Evolutionary conservation across 1,140 invertebrate genomes (phyloP).

Genomic region (Papilio glaucus): DNA sequence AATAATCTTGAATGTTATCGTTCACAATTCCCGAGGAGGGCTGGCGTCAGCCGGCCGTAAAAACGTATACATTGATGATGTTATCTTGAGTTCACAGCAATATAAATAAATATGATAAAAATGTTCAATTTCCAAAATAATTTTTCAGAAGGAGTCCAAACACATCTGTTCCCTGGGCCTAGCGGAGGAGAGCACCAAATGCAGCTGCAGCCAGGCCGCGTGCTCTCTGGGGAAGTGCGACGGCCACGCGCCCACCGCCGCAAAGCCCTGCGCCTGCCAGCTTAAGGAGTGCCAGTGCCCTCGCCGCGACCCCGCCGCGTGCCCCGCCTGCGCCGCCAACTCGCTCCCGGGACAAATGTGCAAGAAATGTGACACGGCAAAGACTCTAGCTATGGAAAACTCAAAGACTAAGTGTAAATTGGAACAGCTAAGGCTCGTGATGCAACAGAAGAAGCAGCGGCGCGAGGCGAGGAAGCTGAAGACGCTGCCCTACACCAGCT

Average conservation of each 20-base stretch:
- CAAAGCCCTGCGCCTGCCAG: conserved; percentile 48
- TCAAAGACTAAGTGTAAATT: conserved; percentile 93
- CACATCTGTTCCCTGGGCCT: conserved; percentile 54
- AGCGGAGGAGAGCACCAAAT: conserved; percentile 59
- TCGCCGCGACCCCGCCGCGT: conserved; percentile 55
- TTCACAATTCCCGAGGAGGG: no score
- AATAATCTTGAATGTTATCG: no score
- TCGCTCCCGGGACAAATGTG: conserved; percentile 53
- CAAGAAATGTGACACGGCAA: conserved; percentile 76
- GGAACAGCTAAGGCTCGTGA: conserved; percentile 92
- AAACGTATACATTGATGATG: no score
- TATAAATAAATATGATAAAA: no score
- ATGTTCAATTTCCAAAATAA: background rate
- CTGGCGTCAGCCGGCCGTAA: no score
- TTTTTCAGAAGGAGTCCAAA: conserved; percentile 70
- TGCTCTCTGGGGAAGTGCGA: conserved; percentile 73
- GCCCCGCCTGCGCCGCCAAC: conserved; percentile 59
- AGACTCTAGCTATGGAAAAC: conserved; percentile 87
- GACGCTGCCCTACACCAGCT: conserved; percentile 87
- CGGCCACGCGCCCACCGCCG: conserved; percentile 55
- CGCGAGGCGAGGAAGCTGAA: conserved; percentile 91
- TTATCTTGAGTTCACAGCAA: no score
- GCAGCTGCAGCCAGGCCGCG: conserved; percentile 57
- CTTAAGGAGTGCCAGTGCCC: conserved; percentile 52
- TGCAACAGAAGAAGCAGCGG: conserved; percentile 93